Percentiles rank a stretch among this genome's conserved stretches.
Evolutionary conservation across 2,888 invertebrate genomes (phyloP).

Genomic region (Leucophenga maculata): DNA sequence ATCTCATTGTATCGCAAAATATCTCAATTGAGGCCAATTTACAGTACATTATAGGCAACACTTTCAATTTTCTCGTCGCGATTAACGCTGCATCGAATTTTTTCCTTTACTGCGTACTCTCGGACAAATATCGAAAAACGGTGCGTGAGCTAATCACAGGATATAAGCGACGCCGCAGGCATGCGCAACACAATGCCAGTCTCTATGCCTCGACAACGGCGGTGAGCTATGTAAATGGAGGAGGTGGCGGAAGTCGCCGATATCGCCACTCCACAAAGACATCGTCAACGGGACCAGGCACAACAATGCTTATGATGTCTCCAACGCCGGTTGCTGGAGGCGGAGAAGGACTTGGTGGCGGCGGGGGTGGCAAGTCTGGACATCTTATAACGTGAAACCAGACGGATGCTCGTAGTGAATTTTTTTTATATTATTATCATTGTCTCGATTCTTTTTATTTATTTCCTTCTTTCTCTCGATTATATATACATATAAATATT

Average conservation of each 20-base stretch:
- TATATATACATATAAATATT: slow-evolving; percentile 3
- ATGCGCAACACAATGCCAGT: slow-evolving; percentile 62
- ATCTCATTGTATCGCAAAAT: slow-evolving; percentile 68
- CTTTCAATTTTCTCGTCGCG: slow-evolving; percentile 80
- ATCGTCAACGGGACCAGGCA: no score
- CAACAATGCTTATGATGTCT: no score
- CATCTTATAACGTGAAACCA: slow-evolving; percentile 49
- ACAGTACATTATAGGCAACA: slow-evolving; percentile 77
- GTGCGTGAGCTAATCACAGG: slow-evolving; percentile 69
- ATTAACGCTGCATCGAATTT: slow-evolving; percentile 85
- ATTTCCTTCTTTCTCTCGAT: no score
- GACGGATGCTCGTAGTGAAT: background rate
- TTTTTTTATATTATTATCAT: no score
- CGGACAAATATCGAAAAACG: slow-evolving; percentile 81
- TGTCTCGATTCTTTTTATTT: no score
- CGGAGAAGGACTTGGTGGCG: background rate
- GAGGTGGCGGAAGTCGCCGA: slow-evolving; percentile 54
- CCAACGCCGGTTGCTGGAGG: no score
- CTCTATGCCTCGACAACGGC: slow-evolving; percentile 56
- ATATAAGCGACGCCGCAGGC: slow-evolving; percentile 60
- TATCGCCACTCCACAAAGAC: slow-evolving; percentile 37
- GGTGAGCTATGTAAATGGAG: slow-evolving; percentile 49
- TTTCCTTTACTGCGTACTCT: slow-evolving; percentile 83
- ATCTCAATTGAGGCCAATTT: slow-evolving; percentile 52
- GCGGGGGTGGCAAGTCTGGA: slow-evolving; percentile 21